Percentiles rank a stretch among this genome's conserved stretches.
These are phyloP conservation scores for Mus pahari DNA, from an alignment of 2,113 vertebrate genomes.

Conservation along the genomic window DNA sequence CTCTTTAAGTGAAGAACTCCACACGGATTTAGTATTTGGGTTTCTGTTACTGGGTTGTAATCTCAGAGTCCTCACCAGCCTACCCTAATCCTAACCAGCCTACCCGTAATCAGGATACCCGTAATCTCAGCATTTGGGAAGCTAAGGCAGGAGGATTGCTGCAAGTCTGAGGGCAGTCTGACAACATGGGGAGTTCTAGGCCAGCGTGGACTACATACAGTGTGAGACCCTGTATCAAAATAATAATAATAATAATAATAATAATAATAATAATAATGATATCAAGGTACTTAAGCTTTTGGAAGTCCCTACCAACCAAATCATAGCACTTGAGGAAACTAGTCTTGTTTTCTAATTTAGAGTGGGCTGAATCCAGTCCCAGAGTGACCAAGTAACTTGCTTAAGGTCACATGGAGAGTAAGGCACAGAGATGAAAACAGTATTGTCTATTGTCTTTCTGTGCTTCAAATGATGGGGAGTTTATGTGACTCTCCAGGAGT, in stretches of 20 bases:
- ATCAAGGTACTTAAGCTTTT: neutral
- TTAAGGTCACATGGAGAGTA: slow-evolving; percentile 39
- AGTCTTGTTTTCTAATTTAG: neutral
- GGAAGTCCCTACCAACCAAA: neutral
- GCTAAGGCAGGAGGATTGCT: neutral
- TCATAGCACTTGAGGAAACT: neutral
- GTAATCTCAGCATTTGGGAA: neutral
- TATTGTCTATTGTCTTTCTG: neutral
- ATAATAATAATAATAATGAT: neutral
- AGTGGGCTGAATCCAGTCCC: neutral
- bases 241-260: neutral
- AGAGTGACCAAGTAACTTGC: neutral
- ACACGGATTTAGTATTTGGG: neutral
- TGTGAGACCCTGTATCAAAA: neutral
- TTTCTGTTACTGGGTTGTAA: neutral
- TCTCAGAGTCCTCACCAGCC: neutral
- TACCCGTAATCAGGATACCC: neutral
- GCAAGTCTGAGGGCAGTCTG: neutral
- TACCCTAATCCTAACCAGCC: neutral
- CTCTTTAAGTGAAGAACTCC: neutral
- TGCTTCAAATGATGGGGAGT: neutral
- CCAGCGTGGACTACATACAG: neutral
- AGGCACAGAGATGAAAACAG: neutral
- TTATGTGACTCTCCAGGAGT: neutral
- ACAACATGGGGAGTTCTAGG: neutral